Percentiles rank a stretch among this genome's conserved stretches.
These are phyloP conservation scores for Rhingia campestris DNA, from an alignment of 2,888 invertebrate genomes.

Conservation along the genomic window DNA sequence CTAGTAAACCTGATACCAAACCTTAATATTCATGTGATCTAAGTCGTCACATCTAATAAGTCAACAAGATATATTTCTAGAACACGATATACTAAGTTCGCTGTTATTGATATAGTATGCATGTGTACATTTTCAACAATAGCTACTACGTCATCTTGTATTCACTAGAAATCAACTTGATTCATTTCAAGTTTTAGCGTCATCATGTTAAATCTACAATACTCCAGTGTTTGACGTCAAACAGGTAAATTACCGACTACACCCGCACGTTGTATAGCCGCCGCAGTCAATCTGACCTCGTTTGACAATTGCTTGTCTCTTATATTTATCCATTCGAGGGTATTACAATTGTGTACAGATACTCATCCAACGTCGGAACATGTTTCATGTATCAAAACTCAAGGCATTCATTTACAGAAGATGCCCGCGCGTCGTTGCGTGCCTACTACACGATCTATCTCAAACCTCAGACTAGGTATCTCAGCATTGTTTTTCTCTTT, in stretches of 20 bases:
- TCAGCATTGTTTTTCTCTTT: neutral
- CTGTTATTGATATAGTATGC: too few species aligned
- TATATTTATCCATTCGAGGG: neutral
- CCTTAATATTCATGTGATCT: neutral
- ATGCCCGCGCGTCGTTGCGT: constrained; percentile 9
- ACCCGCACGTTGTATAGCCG: constrained; percentile 6
- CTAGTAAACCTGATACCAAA: neutral
- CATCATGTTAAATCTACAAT: constrained; percentile 28
- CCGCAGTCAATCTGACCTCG: constrained; percentile 24
- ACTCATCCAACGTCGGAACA: neutral
- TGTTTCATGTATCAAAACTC: constrained; percentile 26
- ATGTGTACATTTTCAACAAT: too few species aligned
- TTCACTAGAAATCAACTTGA: constrained; percentile 23
- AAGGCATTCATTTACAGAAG: constrained; percentile 13
- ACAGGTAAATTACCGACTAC: constrained; percentile 17
- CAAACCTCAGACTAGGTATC: neutral
- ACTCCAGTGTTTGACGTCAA: constrained; percentile 34
- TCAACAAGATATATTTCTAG: neutral
- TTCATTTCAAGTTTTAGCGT: constrained; percentile 14
- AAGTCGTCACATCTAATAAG: neutral
- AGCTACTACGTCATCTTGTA: constrained; percentile 12
- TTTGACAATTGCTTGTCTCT: constrained; percentile 16
- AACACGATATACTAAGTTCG: constrained; percentile 4
- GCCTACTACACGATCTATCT: neutral
- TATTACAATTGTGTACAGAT: constrained; percentile 14